Evolutionary conservation across 37 sponge, comb jelly and placozoan genomes (phyloP).

Genomic region (Halisarca cf. caerulea): DNA sequence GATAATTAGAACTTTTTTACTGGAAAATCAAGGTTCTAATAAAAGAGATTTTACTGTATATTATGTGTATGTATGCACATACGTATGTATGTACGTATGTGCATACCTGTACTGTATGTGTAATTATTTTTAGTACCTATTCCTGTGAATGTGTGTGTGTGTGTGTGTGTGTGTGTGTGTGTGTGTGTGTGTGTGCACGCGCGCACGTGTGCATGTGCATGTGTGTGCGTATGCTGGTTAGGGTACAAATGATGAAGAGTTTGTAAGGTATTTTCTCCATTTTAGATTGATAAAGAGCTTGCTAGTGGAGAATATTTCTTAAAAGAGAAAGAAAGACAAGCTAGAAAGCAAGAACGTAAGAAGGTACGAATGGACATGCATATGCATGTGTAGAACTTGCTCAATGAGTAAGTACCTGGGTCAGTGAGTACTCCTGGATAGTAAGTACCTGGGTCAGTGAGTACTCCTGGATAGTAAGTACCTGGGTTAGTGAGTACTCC

Average conservation of each 20-base stretch:
- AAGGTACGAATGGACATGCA: neutral
- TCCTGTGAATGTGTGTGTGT: constrained; percentile 19
- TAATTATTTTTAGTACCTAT: no score
- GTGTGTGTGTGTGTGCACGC: constrained; percentile 27
- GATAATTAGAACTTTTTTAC: no score
- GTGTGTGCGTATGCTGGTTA: constrained; percentile 13
- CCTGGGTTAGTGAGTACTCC: no score
- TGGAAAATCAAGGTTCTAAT: no score
- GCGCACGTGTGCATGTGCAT: neutral
- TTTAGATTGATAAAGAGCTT: constrained; percentile 91
- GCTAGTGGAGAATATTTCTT: constrained; percentile 98
- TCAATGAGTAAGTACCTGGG: no score
- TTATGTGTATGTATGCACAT: no score
- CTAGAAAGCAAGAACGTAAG: constrained; percentile 1
- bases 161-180: constrained; percentile 34
- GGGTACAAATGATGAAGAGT: neutral
- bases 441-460: no score
- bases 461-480: no score
- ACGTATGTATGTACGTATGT: no score
- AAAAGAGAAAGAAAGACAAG: constrained; percentile 84
- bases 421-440: no score
- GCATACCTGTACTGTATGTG: neutral
- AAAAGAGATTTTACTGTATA: no score
- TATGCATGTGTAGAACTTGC: no score
- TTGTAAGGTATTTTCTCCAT: neutral